These are phyloP conservation scores for Entomyzon cyanotis DNA, from an alignment of 2,113 vertebrate genomes.

Conservation along the genomic window DNA sequence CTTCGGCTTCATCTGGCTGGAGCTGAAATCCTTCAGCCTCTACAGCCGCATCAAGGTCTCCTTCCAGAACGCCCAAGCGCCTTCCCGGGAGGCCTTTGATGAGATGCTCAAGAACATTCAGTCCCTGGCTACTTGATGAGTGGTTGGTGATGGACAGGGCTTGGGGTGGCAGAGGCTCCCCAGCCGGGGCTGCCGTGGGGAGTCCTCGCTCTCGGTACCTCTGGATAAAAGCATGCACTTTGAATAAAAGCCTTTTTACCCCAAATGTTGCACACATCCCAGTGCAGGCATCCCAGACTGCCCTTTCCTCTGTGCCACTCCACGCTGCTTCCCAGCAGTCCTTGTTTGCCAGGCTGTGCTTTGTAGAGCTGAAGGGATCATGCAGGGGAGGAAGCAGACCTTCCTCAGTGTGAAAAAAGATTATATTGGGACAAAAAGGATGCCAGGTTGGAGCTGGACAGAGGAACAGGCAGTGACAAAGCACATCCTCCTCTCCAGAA, in stretches of 20 bases:
- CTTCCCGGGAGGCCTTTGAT: conserved; percentile 89
- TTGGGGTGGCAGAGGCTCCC: conserved; percentile 32
- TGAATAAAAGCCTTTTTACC: conserved; percentile 52
- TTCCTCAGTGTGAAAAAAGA: neutral
- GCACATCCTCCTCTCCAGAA: neutral
- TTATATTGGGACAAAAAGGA: neutral
- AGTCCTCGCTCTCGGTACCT: conserved; percentile 15
- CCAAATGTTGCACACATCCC: conserved; percentile 22
- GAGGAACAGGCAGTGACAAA: neutral
- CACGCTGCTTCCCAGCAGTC: neutral
- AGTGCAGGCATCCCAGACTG: neutral
- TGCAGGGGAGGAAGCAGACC: neutral
- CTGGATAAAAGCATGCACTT: conserved; percentile 72
- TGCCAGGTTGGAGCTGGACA: neutral
- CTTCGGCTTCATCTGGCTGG: conserved; percentile 98
- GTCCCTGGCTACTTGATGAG: conserved; percentile 88
- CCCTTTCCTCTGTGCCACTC: conserved; percentile 7
- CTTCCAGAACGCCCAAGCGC: conserved; percentile 87
- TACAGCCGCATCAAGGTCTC: conserved; percentile 92
- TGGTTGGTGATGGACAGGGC: neutral
- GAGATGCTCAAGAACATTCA: conserved; percentile 97
- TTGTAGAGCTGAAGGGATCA: conserved; percentile 11
- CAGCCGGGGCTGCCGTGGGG: conserved; percentile 26
- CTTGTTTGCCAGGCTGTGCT: neutral
- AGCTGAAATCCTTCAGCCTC: conserved; percentile 96